phyloP scores from a whole-genome alignment of 2,113 vertebrate genomes.

The Oryzias curvinotus region DNA sequence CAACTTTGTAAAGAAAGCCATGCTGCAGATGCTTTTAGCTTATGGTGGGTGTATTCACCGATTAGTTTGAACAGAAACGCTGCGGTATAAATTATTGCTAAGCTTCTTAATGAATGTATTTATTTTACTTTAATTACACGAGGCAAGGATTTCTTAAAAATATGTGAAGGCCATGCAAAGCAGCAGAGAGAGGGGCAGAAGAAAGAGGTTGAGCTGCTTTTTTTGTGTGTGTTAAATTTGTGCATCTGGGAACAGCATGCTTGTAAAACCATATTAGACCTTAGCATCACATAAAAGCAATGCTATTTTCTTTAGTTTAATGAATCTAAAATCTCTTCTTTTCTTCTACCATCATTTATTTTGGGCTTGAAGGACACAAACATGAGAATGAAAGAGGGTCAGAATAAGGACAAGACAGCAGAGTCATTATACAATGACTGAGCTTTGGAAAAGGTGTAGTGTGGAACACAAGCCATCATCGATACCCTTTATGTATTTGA shows the following conservation, averaged over 20 bases:
- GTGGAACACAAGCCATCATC: constrained; percentile 12
- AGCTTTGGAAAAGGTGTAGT: constrained; percentile 10
- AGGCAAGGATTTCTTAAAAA: constrained; percentile 35
- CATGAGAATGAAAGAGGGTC: constrained; percentile 49
- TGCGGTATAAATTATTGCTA: constrained; percentile 58
- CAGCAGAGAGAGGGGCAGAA: constrained; percentile 1
- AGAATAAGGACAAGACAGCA: constrained; percentile 48
- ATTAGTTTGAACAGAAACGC: constrained; percentile 74
- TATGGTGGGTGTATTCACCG: constrained; percentile 65
- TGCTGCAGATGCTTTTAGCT: constrained; percentile 72
- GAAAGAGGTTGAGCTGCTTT: constrained; percentile 32
- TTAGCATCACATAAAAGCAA: constrained; percentile 53
- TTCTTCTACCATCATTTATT: constrained; percentile 5
- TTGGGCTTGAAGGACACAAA: constrained; percentile 46
- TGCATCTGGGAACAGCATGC: constrained; percentile 74
- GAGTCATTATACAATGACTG: neutral
- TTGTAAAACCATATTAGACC: constrained; percentile 66
- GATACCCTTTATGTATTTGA: constrained; percentile 1
- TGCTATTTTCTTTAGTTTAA: constrained; percentile 37
- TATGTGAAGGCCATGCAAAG: constrained; percentile 41
- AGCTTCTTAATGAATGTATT: constrained; percentile 65
- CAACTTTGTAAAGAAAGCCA: constrained; percentile 71
- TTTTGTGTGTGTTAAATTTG: constrained; percentile 57
- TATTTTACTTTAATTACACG: constrained; percentile 59
- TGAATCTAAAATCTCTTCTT: constrained; percentile 49